Evolutionary conservation across 1,140 invertebrate species (phyloP).

Genomic region (Euwallacea similis): DNA sequence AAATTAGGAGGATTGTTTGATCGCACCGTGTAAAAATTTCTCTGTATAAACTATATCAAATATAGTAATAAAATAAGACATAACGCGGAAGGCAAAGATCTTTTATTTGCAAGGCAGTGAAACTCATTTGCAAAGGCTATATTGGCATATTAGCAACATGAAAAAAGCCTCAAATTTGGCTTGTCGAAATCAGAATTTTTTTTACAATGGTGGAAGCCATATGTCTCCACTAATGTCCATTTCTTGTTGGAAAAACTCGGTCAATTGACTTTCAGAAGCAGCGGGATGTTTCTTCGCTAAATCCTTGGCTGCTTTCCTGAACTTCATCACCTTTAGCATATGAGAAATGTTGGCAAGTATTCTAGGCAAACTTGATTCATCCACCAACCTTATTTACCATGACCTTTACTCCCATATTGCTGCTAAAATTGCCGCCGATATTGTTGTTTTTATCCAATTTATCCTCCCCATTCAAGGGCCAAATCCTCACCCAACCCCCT

Average conservation of each 20-base stretch:
- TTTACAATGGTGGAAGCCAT: constrained; percentile 48
- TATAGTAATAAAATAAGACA: neutral
- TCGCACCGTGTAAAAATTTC: constrained; percentile 20
- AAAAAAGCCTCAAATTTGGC: too few species aligned
- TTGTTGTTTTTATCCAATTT: constrained; percentile 34
- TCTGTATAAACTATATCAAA: constrained; percentile 19
- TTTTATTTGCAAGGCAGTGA: neutral
- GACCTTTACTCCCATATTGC: constrained; percentile 38
- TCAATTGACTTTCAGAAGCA: constrained; percentile 50
- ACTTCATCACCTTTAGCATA: constrained; percentile 46
- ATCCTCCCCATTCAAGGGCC: constrained; percentile 52
- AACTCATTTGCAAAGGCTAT: too few species aligned
- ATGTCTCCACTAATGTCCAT: constrained; percentile 47
- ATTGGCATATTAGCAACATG: too few species aligned
- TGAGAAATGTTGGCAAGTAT: neutral
- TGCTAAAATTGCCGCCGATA: constrained; percentile 20
- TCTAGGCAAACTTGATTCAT: neutral
- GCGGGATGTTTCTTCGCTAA: constrained; percentile 47
- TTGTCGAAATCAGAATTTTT: neutral
- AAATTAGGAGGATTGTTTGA: constrained; percentile 36
- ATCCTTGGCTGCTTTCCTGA: constrained; percentile 47
- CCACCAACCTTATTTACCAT: constrained; percentile 44
- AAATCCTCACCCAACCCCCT: constrained; percentile 66
- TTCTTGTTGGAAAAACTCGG: constrained; percentile 46
- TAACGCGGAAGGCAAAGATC: neutral